Evolutionary conservation across 2,113 vertebrate genomes (phyloP), one percentile per base, ranked within the genome.

Genomic region (Mesocricetus auratus): DNA sequence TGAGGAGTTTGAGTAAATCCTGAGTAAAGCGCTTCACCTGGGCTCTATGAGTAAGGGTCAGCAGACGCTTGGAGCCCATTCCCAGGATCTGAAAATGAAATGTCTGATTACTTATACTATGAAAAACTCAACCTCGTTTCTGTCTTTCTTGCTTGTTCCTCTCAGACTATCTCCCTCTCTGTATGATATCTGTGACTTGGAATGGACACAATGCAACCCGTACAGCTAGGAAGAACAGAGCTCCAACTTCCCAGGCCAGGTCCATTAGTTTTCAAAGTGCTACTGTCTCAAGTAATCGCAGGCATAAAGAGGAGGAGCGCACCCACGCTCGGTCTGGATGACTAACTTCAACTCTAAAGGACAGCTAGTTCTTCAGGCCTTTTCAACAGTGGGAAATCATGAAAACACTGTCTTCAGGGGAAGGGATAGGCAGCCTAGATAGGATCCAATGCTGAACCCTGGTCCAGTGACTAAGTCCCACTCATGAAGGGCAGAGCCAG

Each of bases 1-100:
- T 99, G 39, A 99, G 99, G 83, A 99, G 99, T 96, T 99, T 99
- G 86, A 99, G 98, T 56, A 99, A 97, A 95, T 99, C 99, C 97
- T 99, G 99, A 90, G 99, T 99, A 95, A 99, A 99, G 64, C 99
- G 99, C 90, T 99, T 99, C 94, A 99, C 99, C 97, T 99, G 99
- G 68, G 99, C 99, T 62, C 99, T 99, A 97, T 99, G 99, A 0
- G 99, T 99, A 4, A 99, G 98, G 1, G 99, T 99, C 94, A 99
- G 96, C 95, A 99, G 97, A 47, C 99, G 99, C 81, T 99, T 99
- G 94, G 99, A 99, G 73, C 99, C 99, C 98, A 99, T 99, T 50
- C 99, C 99, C 85, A 99, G 99, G 73, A 99, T 99, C 99, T 99
- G 98, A 29, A 98, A 96, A 88, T 62, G 50, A 96, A 96, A 96